Percentiles rank a stretch among this genome's conserved stretches.
phyloP scores from a whole-genome alignment of 2,797 vertebrate species.

The Triplophysa yarkandensis region DNA sequence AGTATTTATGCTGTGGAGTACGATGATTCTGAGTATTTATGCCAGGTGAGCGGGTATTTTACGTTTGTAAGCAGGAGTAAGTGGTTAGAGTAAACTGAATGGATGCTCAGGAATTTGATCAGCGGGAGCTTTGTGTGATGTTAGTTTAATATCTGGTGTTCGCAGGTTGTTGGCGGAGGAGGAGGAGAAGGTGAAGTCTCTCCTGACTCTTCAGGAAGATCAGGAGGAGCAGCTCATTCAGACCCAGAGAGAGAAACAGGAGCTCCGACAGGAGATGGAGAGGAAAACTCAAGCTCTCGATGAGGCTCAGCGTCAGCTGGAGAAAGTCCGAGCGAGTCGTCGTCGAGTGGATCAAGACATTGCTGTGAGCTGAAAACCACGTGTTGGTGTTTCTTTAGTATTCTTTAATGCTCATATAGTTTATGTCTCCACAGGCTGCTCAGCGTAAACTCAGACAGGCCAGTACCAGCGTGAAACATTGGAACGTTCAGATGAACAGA shows the following conservation, averaged over 20 bases:
- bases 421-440: constrained; percentile 68
- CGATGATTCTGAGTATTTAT: too few species aligned
- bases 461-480: constrained; percentile 86
- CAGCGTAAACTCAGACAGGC: constrained; percentile 82
- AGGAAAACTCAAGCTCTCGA: constrained; percentile 78
- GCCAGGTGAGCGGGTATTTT: too few species aligned
- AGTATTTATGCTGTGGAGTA: too few species aligned
- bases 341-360: constrained; percentile 82
- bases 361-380: constrained; percentile 66
- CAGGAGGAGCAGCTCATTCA: constrained; percentile 81
- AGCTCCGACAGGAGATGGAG: constrained; percentile 83
- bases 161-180: constrained; percentile 80
- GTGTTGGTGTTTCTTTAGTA: not conserved
- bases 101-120: not conserved
- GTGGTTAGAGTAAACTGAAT: not conserved
- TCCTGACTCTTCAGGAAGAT: constrained; percentile 82
- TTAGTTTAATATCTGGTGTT: not conserved
- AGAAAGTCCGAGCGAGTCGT: constrained; percentile 82
- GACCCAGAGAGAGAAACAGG: constrained; percentile 81
- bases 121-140: not conserved
- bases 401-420: not conserved
- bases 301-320: constrained; percentile 80
- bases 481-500: constrained; percentile 87
- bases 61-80: too few species aligned
- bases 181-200: constrained; percentile 80